These are phyloP conservation scores for Meteorus colon DNA, from an alignment of 2,888 invertebrate species.

Conservation along the genomic window DNA sequence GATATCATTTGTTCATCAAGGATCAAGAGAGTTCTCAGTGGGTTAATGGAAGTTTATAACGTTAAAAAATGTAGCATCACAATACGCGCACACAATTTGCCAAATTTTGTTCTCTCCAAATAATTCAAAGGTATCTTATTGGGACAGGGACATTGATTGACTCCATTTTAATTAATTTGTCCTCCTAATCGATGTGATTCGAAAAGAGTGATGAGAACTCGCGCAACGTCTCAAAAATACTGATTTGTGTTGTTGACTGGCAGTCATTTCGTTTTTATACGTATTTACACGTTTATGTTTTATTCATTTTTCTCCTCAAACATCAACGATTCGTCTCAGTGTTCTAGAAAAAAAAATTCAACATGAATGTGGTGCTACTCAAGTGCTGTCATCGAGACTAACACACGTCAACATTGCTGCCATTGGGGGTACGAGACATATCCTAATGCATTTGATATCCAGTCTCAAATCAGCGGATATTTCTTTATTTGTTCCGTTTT, in stretches of 20 bases:
- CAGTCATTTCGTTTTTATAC: constrained; percentile 35
- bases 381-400: background rate
- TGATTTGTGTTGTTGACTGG: constrained; percentile 44
- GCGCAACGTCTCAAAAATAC: constrained; percentile 42
- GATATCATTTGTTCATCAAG: background rate
- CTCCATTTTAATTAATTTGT: background rate
- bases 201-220: constrained; percentile 4
- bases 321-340: background rate
- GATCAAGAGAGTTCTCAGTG: background rate
- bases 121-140: background rate
- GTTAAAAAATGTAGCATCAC: constrained; percentile 7
- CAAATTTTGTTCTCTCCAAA: background rate
- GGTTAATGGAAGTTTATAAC: background rate
- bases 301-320: constrained; percentile 5
- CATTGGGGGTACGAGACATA: background rate
- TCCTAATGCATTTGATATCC: background rate
- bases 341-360: background rate
- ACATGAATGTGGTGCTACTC: background rate
- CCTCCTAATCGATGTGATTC: background rate
- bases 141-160: constrained; percentile 8
- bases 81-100: background rate
- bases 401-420: background rate
- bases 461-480: background rate
- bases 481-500: background rate
- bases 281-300: constrained; percentile 16